phyloP scores from a whole-genome alignment of 1,140 invertebrate species.

The Trachymyrmex cornetzi region DNA sequence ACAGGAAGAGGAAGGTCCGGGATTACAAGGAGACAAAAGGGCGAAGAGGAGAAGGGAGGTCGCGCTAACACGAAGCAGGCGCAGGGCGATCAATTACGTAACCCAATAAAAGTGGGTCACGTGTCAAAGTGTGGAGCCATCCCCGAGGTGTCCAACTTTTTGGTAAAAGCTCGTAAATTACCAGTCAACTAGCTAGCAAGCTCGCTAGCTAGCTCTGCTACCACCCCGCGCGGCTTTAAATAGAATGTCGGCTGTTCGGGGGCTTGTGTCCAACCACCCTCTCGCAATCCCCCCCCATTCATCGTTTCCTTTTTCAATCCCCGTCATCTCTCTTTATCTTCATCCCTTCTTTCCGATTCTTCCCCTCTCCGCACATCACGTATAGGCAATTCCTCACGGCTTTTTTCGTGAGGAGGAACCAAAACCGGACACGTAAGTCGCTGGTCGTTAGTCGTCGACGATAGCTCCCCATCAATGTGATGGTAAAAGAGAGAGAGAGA shows the following conservation, averaged over 20 bases:
- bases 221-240: slow-evolving; percentile 82
- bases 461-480: slow-evolving; percentile 62
- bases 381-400: slow-evolving; percentile 52
- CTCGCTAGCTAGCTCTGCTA: slow-evolving; percentile 58
- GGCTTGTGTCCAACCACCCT: slow-evolving; percentile 76
- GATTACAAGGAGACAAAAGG: slow-evolving; percentile 28
- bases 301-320: slow-evolving; percentile 44
- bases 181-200: slow-evolving; percentile 68
- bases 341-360: background rate
- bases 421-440: slow-evolving; percentile 75
- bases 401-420: slow-evolving; percentile 32
- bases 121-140: slow-evolving; percentile 85
- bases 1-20: slow-evolving; percentile 24
- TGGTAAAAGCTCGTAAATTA: slow-evolving; percentile 85
- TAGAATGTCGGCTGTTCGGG: slow-evolving; percentile 83
- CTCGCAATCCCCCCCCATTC: slow-evolving; percentile 26
- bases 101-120: slow-evolving; percentile 85
- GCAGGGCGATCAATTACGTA: slow-evolving; percentile 83
- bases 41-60: slow-evolving; percentile 39
- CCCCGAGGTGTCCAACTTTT: slow-evolving; percentile 85
- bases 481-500: slow-evolving; percentile 14
- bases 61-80: slow-evolving; percentile 67
- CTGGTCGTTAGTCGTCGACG: slow-evolving; percentile 74
- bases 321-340: slow-evolving; percentile 59
- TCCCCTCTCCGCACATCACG: slow-evolving; percentile 35